Percentiles rank a stretch among this genome's conserved stretches.
Conservation (phyloP, 2,888 invertebrate genomes). For the Ichneumoninae sp. region DNA sequence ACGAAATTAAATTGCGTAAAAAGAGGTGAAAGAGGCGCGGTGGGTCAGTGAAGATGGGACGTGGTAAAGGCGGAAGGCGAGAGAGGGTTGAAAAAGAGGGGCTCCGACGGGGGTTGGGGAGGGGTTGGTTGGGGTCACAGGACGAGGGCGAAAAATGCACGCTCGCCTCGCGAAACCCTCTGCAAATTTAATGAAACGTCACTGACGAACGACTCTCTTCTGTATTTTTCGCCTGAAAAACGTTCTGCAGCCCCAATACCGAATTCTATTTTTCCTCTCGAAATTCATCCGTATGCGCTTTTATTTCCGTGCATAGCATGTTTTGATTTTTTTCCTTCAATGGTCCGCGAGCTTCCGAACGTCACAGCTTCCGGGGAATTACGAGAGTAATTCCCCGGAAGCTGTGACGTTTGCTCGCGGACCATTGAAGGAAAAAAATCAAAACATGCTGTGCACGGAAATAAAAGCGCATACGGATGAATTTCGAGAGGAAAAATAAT, state of each 20-base stretch:
- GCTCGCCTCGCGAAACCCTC: constrained; percentile 37
- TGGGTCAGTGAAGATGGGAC: constrained; percentile 14
- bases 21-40: not conserved
- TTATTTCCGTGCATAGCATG: not conserved
- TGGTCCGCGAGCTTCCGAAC: constrained; percentile 2
- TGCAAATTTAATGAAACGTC: constrained; percentile 63
- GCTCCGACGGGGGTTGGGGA: not conserved
- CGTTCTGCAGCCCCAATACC: not conserved
- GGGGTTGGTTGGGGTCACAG: not conserved
- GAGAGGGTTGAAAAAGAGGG: not conserved
- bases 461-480: not conserved
- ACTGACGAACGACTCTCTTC: constrained; percentile 23
- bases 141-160: constrained; percentile 15
- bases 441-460: not conserved
- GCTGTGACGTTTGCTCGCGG: constrained; percentile 6
- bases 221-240: constrained; percentile 4
- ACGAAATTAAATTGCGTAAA: constrained; percentile 53
- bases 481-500: not conserved
- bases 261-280: not conserved
- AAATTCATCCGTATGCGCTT: not conserved
- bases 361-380: constrained; percentile 19
- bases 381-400: constrained; percentile 18
- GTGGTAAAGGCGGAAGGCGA: constrained; percentile 9
- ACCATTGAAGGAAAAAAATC: constrained; percentile 16
- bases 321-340: constrained; percentile 20